Percentiles rank a stretch among this genome's conserved stretches.
Conservation (phyloP, 2,888 invertebrate species). For the Melitaea athalia region DNA sequence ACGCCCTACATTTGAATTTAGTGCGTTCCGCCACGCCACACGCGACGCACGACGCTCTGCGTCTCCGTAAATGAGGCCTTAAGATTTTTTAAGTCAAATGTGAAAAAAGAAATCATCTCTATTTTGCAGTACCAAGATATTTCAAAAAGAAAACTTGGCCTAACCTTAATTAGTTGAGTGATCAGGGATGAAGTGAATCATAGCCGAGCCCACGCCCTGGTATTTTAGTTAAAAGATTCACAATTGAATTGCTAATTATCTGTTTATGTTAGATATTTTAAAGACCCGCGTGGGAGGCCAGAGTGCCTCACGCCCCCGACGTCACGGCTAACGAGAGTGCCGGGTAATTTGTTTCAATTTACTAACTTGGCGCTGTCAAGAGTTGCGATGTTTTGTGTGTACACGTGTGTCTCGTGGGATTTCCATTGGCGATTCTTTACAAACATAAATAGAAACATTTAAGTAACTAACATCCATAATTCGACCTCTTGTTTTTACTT, state of each 20-base stretch:
- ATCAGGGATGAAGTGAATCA: slow-evolving; percentile 3
- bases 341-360: slow-evolving; percentile 11
- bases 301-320: slow-evolving; percentile 23
- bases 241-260: slow-evolving; percentile 46
- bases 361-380: slow-evolving; percentile 7
- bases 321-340: slow-evolving; percentile 6
- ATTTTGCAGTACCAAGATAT: too few species aligned
- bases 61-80: too few species aligned
- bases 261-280: slow-evolving; percentile 44
- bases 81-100: neutral
- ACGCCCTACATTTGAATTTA: too few species aligned
- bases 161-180: neutral
- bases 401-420: too few species aligned
- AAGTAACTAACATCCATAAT: too few species aligned
- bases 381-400: neutral
- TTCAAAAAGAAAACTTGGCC: too few species aligned
- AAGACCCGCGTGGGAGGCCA: slow-evolving; percentile 45
- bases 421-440: too few species aligned
- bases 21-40: too few species aligned
- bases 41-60: too few species aligned
- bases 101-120: neutral
- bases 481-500: too few species aligned
- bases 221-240: slow-evolving; percentile 42
- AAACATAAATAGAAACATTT: too few species aligned
- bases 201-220: slow-evolving; percentile 43